A percentile compares a stretch with the other conserved stretches of the same genome.
phyloP scores from a whole-genome alignment of 2,113 vertebrate species.

The Indicator indicator region DNA sequence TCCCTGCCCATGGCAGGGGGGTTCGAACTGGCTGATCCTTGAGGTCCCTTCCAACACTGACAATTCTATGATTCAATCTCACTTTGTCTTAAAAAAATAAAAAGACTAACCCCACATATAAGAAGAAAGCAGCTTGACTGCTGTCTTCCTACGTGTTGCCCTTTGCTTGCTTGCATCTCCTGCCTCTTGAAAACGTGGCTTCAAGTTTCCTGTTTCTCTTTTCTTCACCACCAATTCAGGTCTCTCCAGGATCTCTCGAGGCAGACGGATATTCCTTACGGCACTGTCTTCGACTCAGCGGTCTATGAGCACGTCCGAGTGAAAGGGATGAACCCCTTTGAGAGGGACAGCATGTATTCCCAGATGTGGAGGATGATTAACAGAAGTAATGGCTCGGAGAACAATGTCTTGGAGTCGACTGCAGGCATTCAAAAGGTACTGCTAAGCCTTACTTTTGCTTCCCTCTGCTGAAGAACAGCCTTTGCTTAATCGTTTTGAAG shows the following conservation, averaged over 20 bases:
- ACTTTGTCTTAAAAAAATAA: background rate
- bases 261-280: constrained; percentile 96
- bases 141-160: background rate
- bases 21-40: too few relatives aligned
- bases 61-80: background rate
- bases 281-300: constrained; percentile 94
- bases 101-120: background rate
- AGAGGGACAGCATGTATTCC: constrained; percentile 96
- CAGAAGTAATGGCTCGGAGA: constrained; percentile 92
- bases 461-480: background rate
- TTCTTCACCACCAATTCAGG: constrained; percentile 72
- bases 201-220: constrained; percentile 45
- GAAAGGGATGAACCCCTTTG: constrained; percentile 97
- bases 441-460: background rate
- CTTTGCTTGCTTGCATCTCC: constrained; percentile 18
- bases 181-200: background rate
- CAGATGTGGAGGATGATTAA: constrained; percentile 99
- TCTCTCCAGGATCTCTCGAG: constrained; percentile 96
- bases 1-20: too few relatives aligned
- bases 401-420: constrained; percentile 92
- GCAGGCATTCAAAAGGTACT: constrained; percentile 95
- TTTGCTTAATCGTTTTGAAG: background rate
- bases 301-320: constrained; percentile 96
- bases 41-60: too few relatives aligned
- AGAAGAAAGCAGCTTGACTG: background rate